Base-by-base conservation (phyloP, 1,140 invertebrate genomes). In the Streblospio benedicti region DNA sequence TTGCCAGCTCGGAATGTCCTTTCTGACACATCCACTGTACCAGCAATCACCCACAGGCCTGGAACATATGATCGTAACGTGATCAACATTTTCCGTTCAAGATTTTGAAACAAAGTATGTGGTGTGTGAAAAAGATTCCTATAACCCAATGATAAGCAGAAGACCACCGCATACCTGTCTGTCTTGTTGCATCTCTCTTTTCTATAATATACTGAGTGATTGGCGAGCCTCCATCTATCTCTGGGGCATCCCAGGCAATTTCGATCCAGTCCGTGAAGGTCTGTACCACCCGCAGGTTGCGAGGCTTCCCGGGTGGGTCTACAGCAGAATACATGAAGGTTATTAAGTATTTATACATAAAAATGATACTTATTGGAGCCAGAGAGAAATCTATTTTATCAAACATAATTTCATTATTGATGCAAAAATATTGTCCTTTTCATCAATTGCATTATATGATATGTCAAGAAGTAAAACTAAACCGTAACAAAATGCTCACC, bases 171-270 rank as follows among this genome's bases (percentile, higher is more conserved):
- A n/a, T n/a, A n/a, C n/a, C 31, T 38, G 25, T 38, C 53, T n/a
- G 20, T 23, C 47, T 38, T 2, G 54, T 58, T 20, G 47, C 49
- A 41, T 62, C 60, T 32, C 43, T 31, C 47, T 62, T 62, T 38
- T 62, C 60, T 6, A 62, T 18, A 16, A 62, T 31, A 41, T 62
- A 62, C 38, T 62, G 53, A 4, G 71, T 90, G 67, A 99, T 93
- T 38, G 92, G 87, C 0, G 92, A 87, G 23, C 96, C 97, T 63
- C 95, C 96, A 78, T 99, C 95, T 49, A 86, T 89, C 27, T 84
- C 76, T 30, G 97, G 95, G 55, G 88, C 79, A 63, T 93, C 88
- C 95, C 95, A 99, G 1, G 83, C 81, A 1, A 96, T 79, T 4
- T 85, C 86, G 12, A 90, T 38, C 16, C 31, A 62, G 33, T 62